Conservation (phyloP, 2,113 vertebrate species). For the Thryonomys swinderianus region DNA sequence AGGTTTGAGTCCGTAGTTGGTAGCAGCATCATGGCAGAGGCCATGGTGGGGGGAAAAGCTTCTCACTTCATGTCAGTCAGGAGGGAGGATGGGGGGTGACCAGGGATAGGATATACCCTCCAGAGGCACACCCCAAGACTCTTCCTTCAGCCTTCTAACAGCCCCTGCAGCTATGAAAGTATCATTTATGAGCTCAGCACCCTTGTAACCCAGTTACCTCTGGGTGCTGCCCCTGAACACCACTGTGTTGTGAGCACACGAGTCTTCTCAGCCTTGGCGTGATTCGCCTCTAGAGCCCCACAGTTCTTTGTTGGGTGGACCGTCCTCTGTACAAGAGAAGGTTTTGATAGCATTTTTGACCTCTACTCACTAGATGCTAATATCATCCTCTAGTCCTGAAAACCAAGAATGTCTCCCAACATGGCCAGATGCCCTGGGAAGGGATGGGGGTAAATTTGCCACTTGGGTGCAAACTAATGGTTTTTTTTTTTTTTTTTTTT, state of each 20-base stretch:
- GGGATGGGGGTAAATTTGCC: not conserved
- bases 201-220: not conserved
- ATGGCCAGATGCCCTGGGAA: not conserved
- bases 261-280: not conserved
- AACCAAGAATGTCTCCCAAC: not conserved
- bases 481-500: too few species aligned
- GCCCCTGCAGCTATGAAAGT: not conserved
- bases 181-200: not conserved
- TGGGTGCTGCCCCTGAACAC: not conserved
- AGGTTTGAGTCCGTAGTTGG: not conserved
- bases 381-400: not conserved
- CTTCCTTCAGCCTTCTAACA: not conserved
- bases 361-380: not conserved
- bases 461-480: not conserved
- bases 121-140: not conserved
- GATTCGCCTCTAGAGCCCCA: fast-evolving
- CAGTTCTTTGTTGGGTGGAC: not conserved
- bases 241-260: not conserved
- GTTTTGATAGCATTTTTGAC: not conserved
- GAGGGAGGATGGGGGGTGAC: too few species aligned
- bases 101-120: too few species aligned
- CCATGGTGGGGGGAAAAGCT: not conserved
- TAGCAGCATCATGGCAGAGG: not conserved
- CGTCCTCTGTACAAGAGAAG: not conserved
- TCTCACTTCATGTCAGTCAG: not conserved